Base-by-base conservation (phyloP, 2,888 invertebrate genomes). In the Odontocerum albicorne region DNA sequence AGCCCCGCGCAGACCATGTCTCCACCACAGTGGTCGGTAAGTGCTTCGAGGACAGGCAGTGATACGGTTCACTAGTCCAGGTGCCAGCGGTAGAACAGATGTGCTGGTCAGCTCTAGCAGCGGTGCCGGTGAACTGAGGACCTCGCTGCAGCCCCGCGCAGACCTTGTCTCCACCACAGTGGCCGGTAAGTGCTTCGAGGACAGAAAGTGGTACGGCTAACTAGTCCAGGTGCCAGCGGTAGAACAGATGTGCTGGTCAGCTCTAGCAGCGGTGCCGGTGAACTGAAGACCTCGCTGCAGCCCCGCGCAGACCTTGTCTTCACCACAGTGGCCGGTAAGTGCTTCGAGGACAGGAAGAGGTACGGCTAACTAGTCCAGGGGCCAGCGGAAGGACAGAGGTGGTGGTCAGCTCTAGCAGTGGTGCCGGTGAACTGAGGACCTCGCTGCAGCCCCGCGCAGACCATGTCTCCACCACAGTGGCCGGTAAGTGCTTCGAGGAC, bases 131-230 rank as follows among this genome's bases (percentile, higher is more conserved):
- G 57, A 58, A 20, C n/a, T n/a, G n/a, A n/a, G n/a, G n/a, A 55
- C 58, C 19, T 47, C 57, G 4, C 43, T 33, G 17, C 55, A 47
- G 4, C 47, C 44, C 10, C 44, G 32, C 15, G 22, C 50, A 3
- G 56, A 59, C 15, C 22, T 53, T 15, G 57, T 57, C 7, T 55
- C 55, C 16, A 57, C 60, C 16, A 51, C 60, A 8, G 60, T 47
- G 10, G 4, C 55, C 15, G 50, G 60, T 60, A 4, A 13, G 4
- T 40, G 10, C 6, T 38, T 38, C 38, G n/a, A n/a, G n/a, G n/a
- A n/a, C n/a, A n/a, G n/a, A n/a, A n/a, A n/a, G n/a, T n/a, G n/a
- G n/a, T n/a, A n/a, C n/a, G n/a, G n/a, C n/a, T n/a, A n/a, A n/a
- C n/a, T n/a, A n/a, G n/a, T n/a, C n/a, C n/a, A n/a, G n/a, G n/a